phyloP scores from a whole-genome alignment of 2,888 invertebrate genomes.

The Platycheirus albimanus region DNA sequence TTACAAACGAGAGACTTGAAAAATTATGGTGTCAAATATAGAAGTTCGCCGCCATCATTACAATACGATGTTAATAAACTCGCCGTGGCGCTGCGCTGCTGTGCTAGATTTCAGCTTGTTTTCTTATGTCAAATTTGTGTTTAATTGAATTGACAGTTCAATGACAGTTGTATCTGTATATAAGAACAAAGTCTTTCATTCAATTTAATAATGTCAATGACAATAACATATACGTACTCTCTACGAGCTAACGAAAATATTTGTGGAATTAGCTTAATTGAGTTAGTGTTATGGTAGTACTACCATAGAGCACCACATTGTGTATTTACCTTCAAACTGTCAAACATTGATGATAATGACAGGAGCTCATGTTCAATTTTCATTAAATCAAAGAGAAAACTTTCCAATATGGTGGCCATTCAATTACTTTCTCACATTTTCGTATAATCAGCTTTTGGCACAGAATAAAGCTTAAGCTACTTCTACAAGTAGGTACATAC shows the following conservation, averaged over 20 bases:
- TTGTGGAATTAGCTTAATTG: constrained; percentile 54
- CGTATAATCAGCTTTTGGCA: background rate
- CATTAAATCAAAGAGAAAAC: constrained; percentile 32
- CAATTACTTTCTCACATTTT: constrained; percentile 40
- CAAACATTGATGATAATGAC: constrained; percentile 35
- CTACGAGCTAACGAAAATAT: constrained; percentile 23
- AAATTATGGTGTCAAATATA: constrained; percentile 9
- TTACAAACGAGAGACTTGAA: constrained; percentile 19
- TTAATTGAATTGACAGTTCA: constrained; percentile 30
- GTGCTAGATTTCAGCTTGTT: constrained; percentile 38
- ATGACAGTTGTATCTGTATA: constrained; percentile 2
- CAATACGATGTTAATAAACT: constrained; percentile 57
- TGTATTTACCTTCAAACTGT: constrained; percentile 21
- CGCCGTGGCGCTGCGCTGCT: constrained; percentile 3
- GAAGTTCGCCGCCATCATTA: background rate
- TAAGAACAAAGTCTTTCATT: background rate
- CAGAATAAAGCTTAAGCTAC: constrained; percentile 1
- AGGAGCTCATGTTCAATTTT: constrained; percentile 39
- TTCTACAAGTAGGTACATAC: constrained; percentile 22
- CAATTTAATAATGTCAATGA: constrained; percentile 48
- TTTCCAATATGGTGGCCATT: no score
- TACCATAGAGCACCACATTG: constrained; percentile 1
- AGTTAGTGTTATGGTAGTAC: no score
- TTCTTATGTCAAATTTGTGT: constrained; percentile 26
- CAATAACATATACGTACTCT: constrained; percentile 8